Conservation (phyloP, 2,113 vertebrate species). For the Crotalus tigris region DNA sequence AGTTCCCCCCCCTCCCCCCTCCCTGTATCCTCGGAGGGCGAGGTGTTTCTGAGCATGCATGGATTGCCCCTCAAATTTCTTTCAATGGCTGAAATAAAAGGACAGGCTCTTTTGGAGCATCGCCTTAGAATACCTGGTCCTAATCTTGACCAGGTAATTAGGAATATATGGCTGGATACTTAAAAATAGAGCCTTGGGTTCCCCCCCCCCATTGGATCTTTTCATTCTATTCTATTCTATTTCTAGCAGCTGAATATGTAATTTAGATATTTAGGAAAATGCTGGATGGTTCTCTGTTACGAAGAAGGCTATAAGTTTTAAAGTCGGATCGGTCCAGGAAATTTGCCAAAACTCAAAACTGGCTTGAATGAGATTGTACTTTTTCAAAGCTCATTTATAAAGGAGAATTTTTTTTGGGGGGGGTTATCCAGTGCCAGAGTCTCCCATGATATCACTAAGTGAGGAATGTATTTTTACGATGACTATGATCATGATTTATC, state of each 20-base stretch:
- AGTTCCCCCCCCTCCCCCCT: not conserved
- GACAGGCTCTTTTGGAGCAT: not conserved
- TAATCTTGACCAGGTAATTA: not conserved
- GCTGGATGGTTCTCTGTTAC: too few relatives aligned
- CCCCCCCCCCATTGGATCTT: not conserved
- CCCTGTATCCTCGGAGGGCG: not conserved
- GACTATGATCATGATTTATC: too few relatives aligned
- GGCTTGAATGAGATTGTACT: not conserved
- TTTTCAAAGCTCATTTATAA: not conserved
- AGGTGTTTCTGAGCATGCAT: not conserved
- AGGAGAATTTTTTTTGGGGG: not conserved
- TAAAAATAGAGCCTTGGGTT: not conserved
- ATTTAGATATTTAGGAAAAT: not conserved
- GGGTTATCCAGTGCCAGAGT: too few relatives aligned
- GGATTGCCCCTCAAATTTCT: not conserved
- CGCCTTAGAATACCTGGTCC: too few relatives aligned
- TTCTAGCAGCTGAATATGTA: not conserved
- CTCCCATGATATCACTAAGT: too few relatives aligned
- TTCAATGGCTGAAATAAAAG: too few relatives aligned
- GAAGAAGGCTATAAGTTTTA: not conserved
- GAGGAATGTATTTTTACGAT: too few relatives aligned
- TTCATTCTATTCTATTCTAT: too few relatives aligned
- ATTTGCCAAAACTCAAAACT: not conserved
- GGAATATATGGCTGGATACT: not conserved
- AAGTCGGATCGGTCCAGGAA: not conserved